Base-by-base conservation (phyloP, 2,797 vertebrate genomes). In the Phylloscopus collybita region DNA sequence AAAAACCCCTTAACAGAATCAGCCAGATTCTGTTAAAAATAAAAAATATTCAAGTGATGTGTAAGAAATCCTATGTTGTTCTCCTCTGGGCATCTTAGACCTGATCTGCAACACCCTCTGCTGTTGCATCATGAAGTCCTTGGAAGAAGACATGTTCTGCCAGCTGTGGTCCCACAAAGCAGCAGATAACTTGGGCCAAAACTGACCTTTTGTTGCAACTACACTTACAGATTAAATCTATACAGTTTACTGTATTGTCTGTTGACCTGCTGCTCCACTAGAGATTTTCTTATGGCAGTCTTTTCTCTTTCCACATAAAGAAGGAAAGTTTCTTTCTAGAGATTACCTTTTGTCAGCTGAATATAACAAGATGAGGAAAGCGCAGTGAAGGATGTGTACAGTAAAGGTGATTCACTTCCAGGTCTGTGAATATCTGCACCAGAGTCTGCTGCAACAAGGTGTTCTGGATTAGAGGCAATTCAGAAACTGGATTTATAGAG, bases 91-190 rank as follows among this genome's bases (percentile, higher is more conserved):
- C 34, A 69, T 40, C 16, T 62, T 86, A 95, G 59, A 30, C 32
- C n/a, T 86, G 82, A 90, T 81, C 89, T 93, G 82, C 91, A 97
- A 91, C 93, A 96, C 95, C 92, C 89, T 95, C 93, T 97, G 80
- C 82, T 95, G 93, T 96, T 90, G 54, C 49, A 62, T 81, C 20
- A 11, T 61, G 36, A 78, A 72, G n/a, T 47, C 18, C 47, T 78
- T 50, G 21, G 59, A 78, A 57, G 53, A 73, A 54, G 71, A 32
- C 7, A 14, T 38, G 12, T 7, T 90, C 47, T 80, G 56, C 40
- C 26, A 30, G 60, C 56, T 50, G 6, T 25, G 38, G 36, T 60
- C 22, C 36, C 56, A 60, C 25, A 59, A 65, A 94, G 62, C 59
- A 82, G n/a, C 27, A 45, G 30, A 73, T 65, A 26, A 13, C 27